These are phyloP conservation scores for Agriopis leucophaearia DNA, from an alignment of 2,888 invertebrate genomes.

Conservation along the genomic window DNA sequence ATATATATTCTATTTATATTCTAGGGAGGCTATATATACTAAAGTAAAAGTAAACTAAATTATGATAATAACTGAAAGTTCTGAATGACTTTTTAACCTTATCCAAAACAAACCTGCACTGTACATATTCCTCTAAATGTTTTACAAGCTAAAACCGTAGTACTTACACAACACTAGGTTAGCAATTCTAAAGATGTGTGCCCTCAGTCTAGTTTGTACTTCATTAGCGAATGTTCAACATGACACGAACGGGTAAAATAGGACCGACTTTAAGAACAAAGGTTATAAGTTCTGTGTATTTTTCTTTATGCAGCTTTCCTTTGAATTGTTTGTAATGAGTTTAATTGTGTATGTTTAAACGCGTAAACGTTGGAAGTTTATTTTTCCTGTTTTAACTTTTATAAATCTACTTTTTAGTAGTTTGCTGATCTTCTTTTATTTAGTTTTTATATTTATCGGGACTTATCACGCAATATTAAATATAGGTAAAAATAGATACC, in stretches of 20 bases:
- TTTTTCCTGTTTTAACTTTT: background rate
- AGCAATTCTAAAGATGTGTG: constrained; percentile 30
- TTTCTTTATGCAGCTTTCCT: constrained; percentile 25
- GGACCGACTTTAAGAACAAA: constrained; percentile 30
- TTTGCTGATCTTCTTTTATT: background rate
- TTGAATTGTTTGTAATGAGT: constrained; percentile 11
- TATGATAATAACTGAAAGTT: no score
- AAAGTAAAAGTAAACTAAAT: no score
- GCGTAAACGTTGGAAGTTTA: background rate
- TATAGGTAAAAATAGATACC: no score
- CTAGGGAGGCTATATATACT: no score
- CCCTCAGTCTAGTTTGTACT: constrained; percentile 32
- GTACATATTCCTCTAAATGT: constrained; percentile 12
- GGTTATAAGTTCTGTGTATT: constrained; percentile 27
- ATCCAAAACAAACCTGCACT: constrained; percentile 1
- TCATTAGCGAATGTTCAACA: constrained; percentile 34
- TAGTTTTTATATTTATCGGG: no score
- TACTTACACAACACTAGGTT: constrained; percentile 21
- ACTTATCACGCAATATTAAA: no score
- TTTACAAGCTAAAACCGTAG: constrained; percentile 11
- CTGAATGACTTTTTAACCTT: no score
- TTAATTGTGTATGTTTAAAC: constrained; percentile 13
- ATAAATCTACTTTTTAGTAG: background rate
- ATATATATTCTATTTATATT: no score
- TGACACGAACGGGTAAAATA: constrained; percentile 24